These are phyloP conservation scores for Drosophila parabipectinata DNA, from an alignment of 1,140 invertebrate genomes.

Conservation along the genomic window DNA sequence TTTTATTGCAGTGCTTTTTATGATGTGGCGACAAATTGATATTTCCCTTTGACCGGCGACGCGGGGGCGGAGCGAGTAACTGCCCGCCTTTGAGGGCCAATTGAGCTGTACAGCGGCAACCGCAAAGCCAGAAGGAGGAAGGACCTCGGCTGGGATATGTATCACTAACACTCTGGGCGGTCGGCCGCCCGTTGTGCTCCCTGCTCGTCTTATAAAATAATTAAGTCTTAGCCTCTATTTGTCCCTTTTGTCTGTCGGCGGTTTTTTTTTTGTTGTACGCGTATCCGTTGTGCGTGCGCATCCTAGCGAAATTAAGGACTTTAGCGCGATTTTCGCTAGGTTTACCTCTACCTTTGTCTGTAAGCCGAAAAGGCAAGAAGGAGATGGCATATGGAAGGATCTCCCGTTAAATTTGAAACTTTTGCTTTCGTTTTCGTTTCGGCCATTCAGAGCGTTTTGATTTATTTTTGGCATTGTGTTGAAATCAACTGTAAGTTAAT, in stretches of 20 bases:
- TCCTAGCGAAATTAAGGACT: slow-evolving; percentile 76
- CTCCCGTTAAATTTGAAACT: slow-evolving; percentile 62
- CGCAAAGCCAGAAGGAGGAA: slow-evolving; percentile 27
- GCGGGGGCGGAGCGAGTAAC: slow-evolving; percentile 3
- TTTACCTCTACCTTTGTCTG: slow-evolving; percentile 49
- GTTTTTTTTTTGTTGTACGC: slow-evolving; percentile 59
- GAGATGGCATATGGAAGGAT: slow-evolving; percentile 21
- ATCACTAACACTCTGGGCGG: slow-evolving; percentile 60
- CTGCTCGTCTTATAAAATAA: slow-evolving; percentile 75
- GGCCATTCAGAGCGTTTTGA: slow-evolving; percentile 1
- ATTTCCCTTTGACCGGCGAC: slow-evolving; percentile 58
- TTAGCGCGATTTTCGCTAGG: slow-evolving; percentile 74
- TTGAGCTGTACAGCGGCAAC: slow-evolving; percentile 55
- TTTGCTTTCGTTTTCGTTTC: slow-evolving; percentile 44
- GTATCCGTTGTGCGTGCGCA: slow-evolving; percentile 63
- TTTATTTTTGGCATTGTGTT: slow-evolving; percentile 40
- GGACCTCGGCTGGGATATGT: slow-evolving; percentile 52
- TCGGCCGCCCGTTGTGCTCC: slow-evolving; percentile 59
- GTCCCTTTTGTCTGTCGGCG: slow-evolving; percentile 60
- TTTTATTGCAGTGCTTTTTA: slow-evolving; percentile 83
- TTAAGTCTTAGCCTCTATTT: slow-evolving; percentile 71
- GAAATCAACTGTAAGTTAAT: slow-evolving; percentile 81
- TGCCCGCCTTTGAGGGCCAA: slow-evolving; percentile 61
- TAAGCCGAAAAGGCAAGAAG: slow-evolving; percentile 11
- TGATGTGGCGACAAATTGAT: slow-evolving; percentile 84